These are phyloP conservation scores for Oxycera nigricornis DNA, from an alignment of 2,888 invertebrate species.

Conservation along the genomic window DNA sequence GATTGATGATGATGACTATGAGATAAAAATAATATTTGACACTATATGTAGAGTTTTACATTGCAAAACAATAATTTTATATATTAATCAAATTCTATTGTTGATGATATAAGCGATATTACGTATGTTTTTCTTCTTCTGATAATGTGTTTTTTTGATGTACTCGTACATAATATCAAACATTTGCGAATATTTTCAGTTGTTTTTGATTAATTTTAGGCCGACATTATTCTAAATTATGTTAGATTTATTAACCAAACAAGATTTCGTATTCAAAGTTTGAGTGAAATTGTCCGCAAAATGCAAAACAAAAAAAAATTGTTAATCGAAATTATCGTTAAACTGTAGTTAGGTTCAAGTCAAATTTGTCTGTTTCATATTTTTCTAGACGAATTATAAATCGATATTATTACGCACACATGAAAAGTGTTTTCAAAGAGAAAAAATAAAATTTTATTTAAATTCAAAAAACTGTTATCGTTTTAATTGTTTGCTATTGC, in stretches of 20 bases:
- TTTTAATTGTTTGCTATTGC: constrained; percentile 21
- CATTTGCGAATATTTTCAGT: not conserved
- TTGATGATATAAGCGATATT: constrained; percentile 1
- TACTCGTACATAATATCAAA: constrained; percentile 19
- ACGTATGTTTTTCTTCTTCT: not conserved
- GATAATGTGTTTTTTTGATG: constrained; percentile 25
- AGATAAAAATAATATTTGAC: not conserved
- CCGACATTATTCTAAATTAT: constrained; percentile 27
- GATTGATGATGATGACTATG: constrained; percentile 10
- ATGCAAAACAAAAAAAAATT: not conserved
- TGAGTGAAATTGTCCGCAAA: constrained; percentile 10
- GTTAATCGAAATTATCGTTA: not conserved
- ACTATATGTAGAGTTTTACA: constrained; percentile 21
- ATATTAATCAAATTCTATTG: constrained; percentile 28
- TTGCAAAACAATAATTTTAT: constrained; percentile 18
- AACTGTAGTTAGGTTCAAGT: not conserved
- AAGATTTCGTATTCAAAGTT: constrained; percentile 46
- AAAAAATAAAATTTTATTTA: constrained; percentile 26
- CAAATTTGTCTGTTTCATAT: constrained; percentile 1
- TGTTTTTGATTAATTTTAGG: constrained; percentile 8
- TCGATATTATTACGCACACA: constrained; percentile 8
- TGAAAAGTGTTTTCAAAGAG: constrained; percentile 18
- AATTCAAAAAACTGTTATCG: constrained; percentile 25
- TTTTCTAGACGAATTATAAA: constrained; percentile 18
- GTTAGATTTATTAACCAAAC: constrained; percentile 30